Evolutionary conservation across 2,113 vertebrate genomes (phyloP), one percentile per base, ranked within the genome.

Genomic region (Paramisgurnus dabryanus): DNA sequence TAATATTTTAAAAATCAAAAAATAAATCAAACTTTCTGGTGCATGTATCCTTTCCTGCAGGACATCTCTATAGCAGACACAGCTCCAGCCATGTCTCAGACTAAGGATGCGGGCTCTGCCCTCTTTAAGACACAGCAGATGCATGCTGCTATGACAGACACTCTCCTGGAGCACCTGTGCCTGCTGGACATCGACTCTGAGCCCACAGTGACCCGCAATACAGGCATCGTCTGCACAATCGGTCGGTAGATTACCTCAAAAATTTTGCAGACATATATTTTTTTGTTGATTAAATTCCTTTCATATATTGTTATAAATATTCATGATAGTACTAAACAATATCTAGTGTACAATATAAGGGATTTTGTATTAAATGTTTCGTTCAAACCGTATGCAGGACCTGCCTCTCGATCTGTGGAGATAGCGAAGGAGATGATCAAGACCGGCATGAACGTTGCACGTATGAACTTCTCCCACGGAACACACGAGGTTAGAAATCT

Each of bases 401-500:
- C 97, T 34, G 97, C 94, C 68, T 97, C 96, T 84, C 90, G 95
- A 17, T 93, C 95, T 0, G 95, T 99, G 89, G 95, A 96, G 0
- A 96, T 81, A 53, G 81, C 95, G 88, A 96, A 94, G 91, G 93
- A 99, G 88, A 99, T 99, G 97, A 99, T 99, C 90, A 98, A 96
- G 86, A 89, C 96, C 89, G 98, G 98, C 85, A 99, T 99, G 97
- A 99, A 99, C 39, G 91, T 99, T 88, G 96, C 97, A 79, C 96
- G 97, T 81, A 89, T 99, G 90, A 99, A 99, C 93, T 99, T 99
- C 93, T 99, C 98, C 83, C 97, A 99, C 0, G 98, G 98, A 82
- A 94, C 95, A 81, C 97, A 99, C 0, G 97, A 99, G 92, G 98
- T 99, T 81, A 89, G 87, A 55, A 6, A 58, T 67, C 67, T 45